These are phyloP conservation scores for Galaxias olidus DNA, from an alignment of 2,797 vertebrate species.

Conservation along the genomic window DNA sequence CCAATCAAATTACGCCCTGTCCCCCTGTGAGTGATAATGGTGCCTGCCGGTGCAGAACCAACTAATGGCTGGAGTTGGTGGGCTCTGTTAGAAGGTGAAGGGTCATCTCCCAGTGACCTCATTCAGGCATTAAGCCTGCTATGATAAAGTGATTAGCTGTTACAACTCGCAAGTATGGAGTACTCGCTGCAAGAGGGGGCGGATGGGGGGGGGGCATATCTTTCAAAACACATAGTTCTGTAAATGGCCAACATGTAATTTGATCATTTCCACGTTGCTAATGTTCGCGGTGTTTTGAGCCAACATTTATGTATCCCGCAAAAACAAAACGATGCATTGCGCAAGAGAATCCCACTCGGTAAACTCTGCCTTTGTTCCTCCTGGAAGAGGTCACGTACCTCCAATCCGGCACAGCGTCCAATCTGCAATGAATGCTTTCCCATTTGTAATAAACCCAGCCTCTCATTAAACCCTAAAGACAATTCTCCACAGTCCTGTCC, in stretches of 20 bases:
- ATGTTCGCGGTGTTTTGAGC: not conserved
- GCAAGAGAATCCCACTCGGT: conserved; percentile 41
- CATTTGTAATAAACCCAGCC: conserved; percentile 77
- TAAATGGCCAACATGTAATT: no score
- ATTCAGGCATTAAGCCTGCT: conserved; percentile 83
- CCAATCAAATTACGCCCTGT: conserved; percentile 97
- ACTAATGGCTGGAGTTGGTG: conserved; percentile 85
- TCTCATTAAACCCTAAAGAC: conserved; percentile 73
- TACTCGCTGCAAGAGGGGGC: no score
- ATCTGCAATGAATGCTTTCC: conserved; percentile 79
- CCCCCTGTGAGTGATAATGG: conserved; percentile 91
- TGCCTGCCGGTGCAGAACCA: conserved; percentile 84
- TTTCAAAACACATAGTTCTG: no score
- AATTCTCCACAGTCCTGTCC: conserved; percentile 40
- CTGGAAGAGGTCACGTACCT: conserved; percentile 57
- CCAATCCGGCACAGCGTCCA: conserved; percentile 52
- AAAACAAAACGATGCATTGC: conserved; percentile 57
- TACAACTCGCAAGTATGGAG: conserved; percentile 49
- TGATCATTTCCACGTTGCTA: no score
- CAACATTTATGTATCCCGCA: conserved; percentile 11
- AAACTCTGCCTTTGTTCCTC: conserved; percentile 33
- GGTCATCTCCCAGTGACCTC: conserved; percentile 85
- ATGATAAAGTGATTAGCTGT: conserved; percentile 93
- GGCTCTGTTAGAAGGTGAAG: conserved; percentile 78
- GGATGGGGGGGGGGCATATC: no score